Evolutionary conservation across 2,888 invertebrate species (phyloP).

Genomic region (Panzeria rudis): DNA sequence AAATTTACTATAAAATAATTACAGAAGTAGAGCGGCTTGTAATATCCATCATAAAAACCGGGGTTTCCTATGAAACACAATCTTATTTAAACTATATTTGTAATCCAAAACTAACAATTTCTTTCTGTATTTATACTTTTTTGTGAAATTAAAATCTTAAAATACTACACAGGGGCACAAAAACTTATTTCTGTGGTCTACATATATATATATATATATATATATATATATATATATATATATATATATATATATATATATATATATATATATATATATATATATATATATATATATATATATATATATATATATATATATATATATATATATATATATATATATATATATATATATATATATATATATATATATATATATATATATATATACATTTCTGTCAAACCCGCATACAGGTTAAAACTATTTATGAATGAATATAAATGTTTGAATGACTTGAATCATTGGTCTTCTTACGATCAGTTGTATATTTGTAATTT

Average conservation of each 20-base stretch:
- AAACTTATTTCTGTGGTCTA: too few relatives aligned
- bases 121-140: not conserved
- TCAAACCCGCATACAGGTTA: not conserved
- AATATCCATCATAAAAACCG: conserved; percentile 3
- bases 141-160: not conserved
- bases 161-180: not conserved
- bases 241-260: too few relatives aligned
- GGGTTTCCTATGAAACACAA: conserved; percentile 23
- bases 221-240: too few relatives aligned
- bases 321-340: too few relatives aligned
- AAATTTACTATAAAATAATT: not conserved
- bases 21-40: not conserved
- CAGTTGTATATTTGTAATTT: not conserved
- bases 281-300: too few relatives aligned
- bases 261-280: too few relatives aligned
- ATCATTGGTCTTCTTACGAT: not conserved
- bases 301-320: too few relatives aligned
- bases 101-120: not conserved
- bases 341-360: too few relatives aligned
- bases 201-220: too few relatives aligned
- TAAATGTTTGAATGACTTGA: conserved; percentile 20
- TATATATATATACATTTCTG: not conserved
- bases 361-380: too few relatives aligned
- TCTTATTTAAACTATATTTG: conserved; percentile 4
- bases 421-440: conserved; percentile 52